These are phyloP conservation scores for Anser brachyrhynchus DNA, from an alignment of 2,113 vertebrate genomes.

Conservation along the genomic window DNA sequence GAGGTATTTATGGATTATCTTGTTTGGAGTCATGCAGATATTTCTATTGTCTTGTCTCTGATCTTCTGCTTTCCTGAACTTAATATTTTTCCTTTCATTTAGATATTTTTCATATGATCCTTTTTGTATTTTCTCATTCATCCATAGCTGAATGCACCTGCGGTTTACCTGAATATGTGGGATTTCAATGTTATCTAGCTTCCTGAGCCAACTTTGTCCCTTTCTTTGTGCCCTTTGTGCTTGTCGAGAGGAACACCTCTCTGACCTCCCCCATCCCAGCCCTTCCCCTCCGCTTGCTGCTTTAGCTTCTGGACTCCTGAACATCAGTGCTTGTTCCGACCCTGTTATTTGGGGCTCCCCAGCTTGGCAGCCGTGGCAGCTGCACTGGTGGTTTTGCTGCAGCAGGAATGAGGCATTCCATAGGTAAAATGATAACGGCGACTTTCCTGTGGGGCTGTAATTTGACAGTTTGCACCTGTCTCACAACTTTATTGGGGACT, in stretches of 20 bases:
- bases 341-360: conserved; percentile 12
- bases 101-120: not conserved
- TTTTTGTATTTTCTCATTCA: not conserved
- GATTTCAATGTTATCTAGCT: not conserved
- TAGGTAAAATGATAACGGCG: conserved; percentile 64
- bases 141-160: not conserved
- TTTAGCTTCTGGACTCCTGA: conserved; percentile 26
- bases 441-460: conserved; percentile 63
- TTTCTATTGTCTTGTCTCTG: not conserved
- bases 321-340: not conserved
- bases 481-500: conserved; percentile 23
- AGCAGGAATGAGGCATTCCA: conserved; percentile 54
- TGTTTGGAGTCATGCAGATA: not conserved
- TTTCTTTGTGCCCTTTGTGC: not conserved
- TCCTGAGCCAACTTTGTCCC: not conserved
- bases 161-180: not conserved
- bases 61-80: not conserved
- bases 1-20: not conserved
- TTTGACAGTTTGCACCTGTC: conserved; percentile 72
- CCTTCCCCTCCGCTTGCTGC: conserved; percentile 5
- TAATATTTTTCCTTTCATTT: not conserved
- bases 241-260: conserved; percentile 7
- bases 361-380: conserved; percentile 41
- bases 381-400: conserved; percentile 51
- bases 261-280: not conserved